A percentile compares a stretch with the other conserved stretches of the same genome.
Conservation (phyloP, 92 coral and sea anemone genomes). For the Zoanthus sociatus region DNA sequence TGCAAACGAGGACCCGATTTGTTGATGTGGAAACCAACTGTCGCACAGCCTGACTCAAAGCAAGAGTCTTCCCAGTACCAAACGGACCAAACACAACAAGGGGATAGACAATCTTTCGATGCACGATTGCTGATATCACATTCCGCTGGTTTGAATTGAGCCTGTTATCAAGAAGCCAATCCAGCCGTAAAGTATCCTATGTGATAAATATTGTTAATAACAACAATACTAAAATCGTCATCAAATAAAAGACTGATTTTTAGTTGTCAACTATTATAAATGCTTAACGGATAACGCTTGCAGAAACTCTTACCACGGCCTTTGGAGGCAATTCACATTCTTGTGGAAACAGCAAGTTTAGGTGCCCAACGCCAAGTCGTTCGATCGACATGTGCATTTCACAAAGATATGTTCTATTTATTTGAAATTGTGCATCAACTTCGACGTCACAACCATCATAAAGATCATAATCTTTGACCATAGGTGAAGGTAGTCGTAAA, state of each 20-base stretch:
- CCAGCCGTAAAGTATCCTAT: slow-evolving; percentile 21
- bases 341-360: slow-evolving; percentile 59
- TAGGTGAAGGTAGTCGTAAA: slow-evolving; percentile 56
- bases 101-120: slow-evolving; percentile 69
- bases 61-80: slow-evolving; percentile 97
- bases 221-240: not conserved
- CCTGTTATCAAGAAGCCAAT: slow-evolving; percentile 60
- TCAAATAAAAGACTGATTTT: not conserved
- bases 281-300: not conserved
- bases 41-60: slow-evolving; percentile 81
- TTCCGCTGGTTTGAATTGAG: slow-evolving; percentile 65
- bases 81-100: slow-evolving; percentile 97
- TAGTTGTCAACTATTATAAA: not conserved
- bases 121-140: slow-evolving; percentile 70
- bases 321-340: slow-evolving; percentile 15
- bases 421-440: slow-evolving; percentile 73
- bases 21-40: slow-evolving; percentile 67
- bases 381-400: slow-evolving; percentile 89
- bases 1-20: slow-evolving; percentile 87
- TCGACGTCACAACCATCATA: slow-evolving; percentile 48
- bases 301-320: slow-evolving; percentile 24
- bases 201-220: too few species aligned
- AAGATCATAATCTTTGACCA: slow-evolving; percentile 67
- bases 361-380: slow-evolving; percentile 65
- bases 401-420: slow-evolving; percentile 83